Base-by-base conservation (phyloP, 2,888 invertebrate genomes). In the Yponomeuta malinellus region DNA sequence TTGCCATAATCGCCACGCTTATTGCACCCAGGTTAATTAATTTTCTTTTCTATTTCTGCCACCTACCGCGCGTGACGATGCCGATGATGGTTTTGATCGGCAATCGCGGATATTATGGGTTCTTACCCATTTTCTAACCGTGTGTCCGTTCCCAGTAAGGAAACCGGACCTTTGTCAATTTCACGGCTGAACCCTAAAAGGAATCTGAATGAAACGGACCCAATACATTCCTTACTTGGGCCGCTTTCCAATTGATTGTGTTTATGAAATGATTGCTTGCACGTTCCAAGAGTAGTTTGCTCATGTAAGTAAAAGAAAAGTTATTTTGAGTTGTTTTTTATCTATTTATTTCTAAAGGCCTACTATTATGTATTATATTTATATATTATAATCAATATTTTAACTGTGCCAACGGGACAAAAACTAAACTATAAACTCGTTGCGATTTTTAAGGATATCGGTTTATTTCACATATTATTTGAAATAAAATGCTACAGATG, bases 101-200 rank as follows among this genome's bases (percentile, higher is more conserved):
- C 15, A 59, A 59, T 59, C 52, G 43, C 43, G 43, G 43, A 43
- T 6, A 43, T 5, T 43, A 43, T 43, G 43, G 8, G 43, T 59
- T 59, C 52, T 15, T 59, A 59, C 43, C 43, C 52, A 59, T 59
- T 59, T 59, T 59, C 52, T 59, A 8, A 59, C 52, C 12, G 52
- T 15, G 52, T 15, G 52, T 12, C 15, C 12, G 52, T 59, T 59
- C 15, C 52, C 52, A 59, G 12, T 59, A 59, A 15, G 52, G 52
- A 59, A 59, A 59, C 52, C 52, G 52, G 52, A 59, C 52, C 52
- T 59, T 59, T 59, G 52, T 59, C 12, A 59, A 59, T 59, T 59
- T 59, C 52, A 59, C 52, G 15, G 12, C 52, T 2, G 52, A 15
- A 59, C 52, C 52, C 52, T 59, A 59, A 59, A 59, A 59, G 52